Evolutionary conservation across 2,888 invertebrate genomes (phyloP).

Genomic region (Drosophila subsilvestris): DNA sequence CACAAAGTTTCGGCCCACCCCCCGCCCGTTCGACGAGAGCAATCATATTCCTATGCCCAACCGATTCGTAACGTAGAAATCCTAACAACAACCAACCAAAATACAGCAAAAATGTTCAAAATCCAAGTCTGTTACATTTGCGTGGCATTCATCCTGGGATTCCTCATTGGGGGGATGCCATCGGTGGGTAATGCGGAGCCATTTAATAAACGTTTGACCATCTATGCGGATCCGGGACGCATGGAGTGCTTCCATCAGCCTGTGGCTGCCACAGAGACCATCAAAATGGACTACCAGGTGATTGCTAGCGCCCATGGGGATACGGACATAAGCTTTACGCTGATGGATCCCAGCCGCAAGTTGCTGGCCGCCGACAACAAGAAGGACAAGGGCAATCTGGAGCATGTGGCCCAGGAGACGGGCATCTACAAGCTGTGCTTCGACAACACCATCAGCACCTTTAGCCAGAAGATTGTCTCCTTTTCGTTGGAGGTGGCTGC

Average conservation of each 20-base stretch:
- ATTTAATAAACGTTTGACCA: constrained; percentile 84
- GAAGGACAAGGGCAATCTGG: constrained; percentile 85
- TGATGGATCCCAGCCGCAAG: constrained; percentile 88
- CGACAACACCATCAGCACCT: constrained; percentile 92
- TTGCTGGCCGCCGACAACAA: constrained; percentile 88
- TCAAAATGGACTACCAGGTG: constrained; percentile 91
- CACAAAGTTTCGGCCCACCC: not conserved
- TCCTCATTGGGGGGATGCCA: not conserved
- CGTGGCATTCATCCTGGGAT: constrained; percentile 4
- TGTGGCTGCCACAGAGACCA: constrained; percentile 86
- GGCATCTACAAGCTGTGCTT: constrained; percentile 94
- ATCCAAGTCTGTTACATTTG: constrained; percentile 29
- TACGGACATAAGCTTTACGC: constrained; percentile 91
- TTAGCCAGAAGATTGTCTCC: constrained; percentile 92
- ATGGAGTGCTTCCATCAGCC: constrained; percentile 91
- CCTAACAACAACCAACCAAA: constrained; percentile 27
- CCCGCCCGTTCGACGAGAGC: not conserved
- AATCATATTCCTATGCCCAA: constrained; percentile 25
- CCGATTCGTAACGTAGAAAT: constrained; percentile 17
- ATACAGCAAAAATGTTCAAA: constrained; percentile 58
- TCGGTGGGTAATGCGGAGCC: constrained; percentile 9
- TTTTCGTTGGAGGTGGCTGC: constrained; percentile 89
- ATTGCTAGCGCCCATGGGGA: constrained; percentile 93
- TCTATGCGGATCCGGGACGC: constrained; percentile 89
- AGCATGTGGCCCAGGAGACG: constrained; percentile 85